Evolutionary conservation across 2,888 invertebrate species (phyloP), one percentile per base, ranked within the genome.

Genomic region (Ypsolopha sequella): DNA sequence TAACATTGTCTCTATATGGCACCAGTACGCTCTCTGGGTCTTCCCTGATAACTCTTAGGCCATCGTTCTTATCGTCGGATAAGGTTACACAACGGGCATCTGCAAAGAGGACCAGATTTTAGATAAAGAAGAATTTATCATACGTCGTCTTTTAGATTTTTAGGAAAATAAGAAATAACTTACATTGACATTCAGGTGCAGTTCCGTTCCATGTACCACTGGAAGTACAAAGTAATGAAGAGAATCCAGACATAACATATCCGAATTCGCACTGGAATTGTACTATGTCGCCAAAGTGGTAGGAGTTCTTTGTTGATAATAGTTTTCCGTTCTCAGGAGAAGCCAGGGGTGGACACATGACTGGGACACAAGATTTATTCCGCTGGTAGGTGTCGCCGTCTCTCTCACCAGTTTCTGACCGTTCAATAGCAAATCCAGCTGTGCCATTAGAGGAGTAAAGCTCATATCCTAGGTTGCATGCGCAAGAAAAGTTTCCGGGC

Each of bases 261-360:
- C 98, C 98, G 75, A 98, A 97, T 65, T 96, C 92, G 70, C 98
- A 98, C 66, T 96, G 95, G 89, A 98, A 98, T 58, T 91, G 91
- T 0, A 97, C 92, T 43, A 94, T 88, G 73, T 97, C 97, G 0
- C 96, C 95, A 66, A 95, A 97, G 70, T 97, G 95, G 70, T 93
- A 96, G 65, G 92, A 89, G 52, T 89, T 88, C 65, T 94, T 94
- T 0, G 95, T 95, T 0, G 95, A 92, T 7, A 97, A 73, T 35
- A 96, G 81, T 61, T 93, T 89, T 52, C 96, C 97, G 73, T 96
- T 96, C 73, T 95, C 95, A 0, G 96, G 96, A 3, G 92, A 87
- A 36, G 87, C 73, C 41, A 96, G 71, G 2, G 88, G 73, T 6
- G 96, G 94, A 60, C 97, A 97, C 95, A 96, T 95, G 2, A 96